Conservation (phyloP, 92 coral and sea anemone species). For the Pocillopora grandis region DNA sequence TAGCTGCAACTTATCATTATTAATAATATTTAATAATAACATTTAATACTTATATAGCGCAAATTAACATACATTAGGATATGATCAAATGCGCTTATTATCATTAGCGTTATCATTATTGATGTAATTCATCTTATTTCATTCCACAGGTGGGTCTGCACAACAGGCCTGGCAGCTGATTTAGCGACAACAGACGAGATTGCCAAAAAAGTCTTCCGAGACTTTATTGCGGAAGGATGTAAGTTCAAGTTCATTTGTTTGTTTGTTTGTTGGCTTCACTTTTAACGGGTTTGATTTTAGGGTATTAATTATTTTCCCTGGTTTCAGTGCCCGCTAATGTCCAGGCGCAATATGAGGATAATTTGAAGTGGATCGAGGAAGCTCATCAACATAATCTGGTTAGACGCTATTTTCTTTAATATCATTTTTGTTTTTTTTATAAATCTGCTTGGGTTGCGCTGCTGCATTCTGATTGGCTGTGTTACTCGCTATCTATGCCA, state of each 20-base stretch:
- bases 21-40: too few species aligned
- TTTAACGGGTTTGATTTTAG: too few species aligned
- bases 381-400: slow-evolving; percentile 91
- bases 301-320: background rate
- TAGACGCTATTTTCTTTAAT: background rate
- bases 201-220: slow-evolving; percentile 81
- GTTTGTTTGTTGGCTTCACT: background rate
- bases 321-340: slow-evolving; percentile 74
- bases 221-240: slow-evolving; percentile 78
- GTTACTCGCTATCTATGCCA: too few species aligned
- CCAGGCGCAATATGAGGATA: slow-evolving; percentile 87
- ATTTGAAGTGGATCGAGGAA: slow-evolving; percentile 88
- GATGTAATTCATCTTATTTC: background rate
- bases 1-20: background rate
- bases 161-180: slow-evolving; percentile 93
- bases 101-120: background rate
- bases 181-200: slow-evolving; percentile 82
- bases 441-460: too few species aligned
- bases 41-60: too few species aligned
- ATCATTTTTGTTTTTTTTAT: too few species aligned
- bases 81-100: background rate
- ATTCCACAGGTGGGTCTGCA: slow-evolving; percentile 88
- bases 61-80: too few species aligned
- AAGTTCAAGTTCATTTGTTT: background rate
- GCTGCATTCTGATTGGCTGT: too few species aligned